Evolutionary conservation across 2,888 invertebrate species (phyloP), one percentile per base, ranked within the genome.

Genomic region (Oegoconia quadripuncta): DNA sequence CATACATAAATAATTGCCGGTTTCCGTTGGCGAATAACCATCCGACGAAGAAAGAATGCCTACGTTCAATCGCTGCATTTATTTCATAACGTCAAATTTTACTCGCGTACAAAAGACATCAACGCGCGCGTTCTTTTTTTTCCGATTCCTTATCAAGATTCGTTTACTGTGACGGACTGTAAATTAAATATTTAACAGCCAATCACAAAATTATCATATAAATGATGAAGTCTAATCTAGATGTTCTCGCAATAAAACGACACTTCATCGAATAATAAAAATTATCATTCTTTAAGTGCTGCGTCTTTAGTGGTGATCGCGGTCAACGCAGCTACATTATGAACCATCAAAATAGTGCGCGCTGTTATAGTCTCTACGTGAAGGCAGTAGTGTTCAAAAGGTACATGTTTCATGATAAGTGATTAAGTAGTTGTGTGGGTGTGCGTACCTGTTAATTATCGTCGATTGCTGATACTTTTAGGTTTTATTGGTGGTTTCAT

Each of bases 21-120:
- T 64, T 61, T 55, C 55, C 47, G 41, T 50, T 50, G 55, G 64
- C 61, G 60, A 72, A 69, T 50, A 65, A 67, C 52, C 62, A 48
- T 8, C 33, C 6, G 18, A 13, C 18, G 25, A 20, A 17, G 26
- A 9, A 28, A n/a, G 5, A 20, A 15, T 12, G 20, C 9, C 22
- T 2, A 2, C 22, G 6, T 22, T 7, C 22, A 22, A n/a, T n/a
- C n/a, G n/a, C n/a, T n/a, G n/a, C n/a, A n/a, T n/a, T n/a, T n/a
- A n/a, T n/a, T n/a, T n/a, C n/a, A n/a, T n/a, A n/a, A n/a, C n/a
- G n/a, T n/a, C n/a, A n/a, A n/a, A n/a, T n/a, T 20, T 20, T 20
- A 20, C 4, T 20, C 8, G 8, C 40, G 17, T 44, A 37, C 29
- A 44, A 40, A 40, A 44, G 44, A 44, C 44, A 40, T 44, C 35